Conservation (phyloP, 2,888 invertebrate species). For the Coleophora flavipennella region DNA sequence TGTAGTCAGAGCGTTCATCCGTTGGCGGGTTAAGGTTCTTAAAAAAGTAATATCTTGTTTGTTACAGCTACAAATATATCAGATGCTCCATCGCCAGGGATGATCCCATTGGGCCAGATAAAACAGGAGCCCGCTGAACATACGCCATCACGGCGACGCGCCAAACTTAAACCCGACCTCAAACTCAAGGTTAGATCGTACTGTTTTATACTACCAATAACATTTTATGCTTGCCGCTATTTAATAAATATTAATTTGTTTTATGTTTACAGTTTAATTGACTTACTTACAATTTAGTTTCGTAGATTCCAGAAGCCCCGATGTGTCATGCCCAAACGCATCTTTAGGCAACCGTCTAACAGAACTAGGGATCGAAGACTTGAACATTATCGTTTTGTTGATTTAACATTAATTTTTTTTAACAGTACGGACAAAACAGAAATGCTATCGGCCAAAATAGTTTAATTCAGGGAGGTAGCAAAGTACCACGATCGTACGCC, state of each 20-base stretch:
- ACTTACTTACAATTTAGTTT: neutral
- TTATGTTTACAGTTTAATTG: neutral
- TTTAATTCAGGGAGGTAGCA: conserved; percentile 12
- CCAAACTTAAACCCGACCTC: conserved; percentile 89
- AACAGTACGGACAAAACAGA: conserved; percentile 13
- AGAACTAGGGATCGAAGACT: neutral
- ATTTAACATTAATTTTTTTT: conserved; percentile 13
- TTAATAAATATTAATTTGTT: conserved; percentile 1
- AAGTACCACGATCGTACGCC: conserved; percentile 12
- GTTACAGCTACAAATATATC: too few species aligned
- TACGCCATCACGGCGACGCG: conserved; percentile 75
- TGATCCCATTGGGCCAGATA: conserved; percentile 57
- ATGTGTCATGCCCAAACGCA: conserved; percentile 2
- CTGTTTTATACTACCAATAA: neutral
- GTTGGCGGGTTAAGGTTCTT: too few species aligned
- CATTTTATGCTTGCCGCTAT: neutral
- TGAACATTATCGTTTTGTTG: conserved; percentile 10
- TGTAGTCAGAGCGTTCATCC: too few species aligned
- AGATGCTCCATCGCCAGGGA: conserved; percentile 30
- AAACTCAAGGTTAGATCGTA: conserved; percentile 75
- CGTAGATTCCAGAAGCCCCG: conserved; percentile 4
- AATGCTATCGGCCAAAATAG: conserved; percentile 14
- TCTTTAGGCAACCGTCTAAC: conserved; percentile 4
- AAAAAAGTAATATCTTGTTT: too few species aligned
- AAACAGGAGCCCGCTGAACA: conserved; percentile 69